A percentile compares a stretch with the other conserved stretches of the same genome.
Evolutionary conservation across 30 jellyfish, hydroid and myxozoan genomes (phyloP).

Genomic region (Rhopilema esculentum): DNA sequence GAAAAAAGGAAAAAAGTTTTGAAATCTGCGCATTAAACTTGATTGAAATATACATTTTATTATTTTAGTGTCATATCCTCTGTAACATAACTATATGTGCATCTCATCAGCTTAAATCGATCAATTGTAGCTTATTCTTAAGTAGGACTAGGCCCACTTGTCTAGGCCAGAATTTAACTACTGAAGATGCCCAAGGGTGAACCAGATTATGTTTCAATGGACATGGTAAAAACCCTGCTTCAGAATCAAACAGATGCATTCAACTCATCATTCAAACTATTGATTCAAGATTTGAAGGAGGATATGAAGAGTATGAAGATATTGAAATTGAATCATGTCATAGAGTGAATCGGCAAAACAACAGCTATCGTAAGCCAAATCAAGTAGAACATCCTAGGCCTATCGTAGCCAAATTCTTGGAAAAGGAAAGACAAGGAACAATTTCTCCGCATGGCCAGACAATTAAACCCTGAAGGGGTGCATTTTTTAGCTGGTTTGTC

Average conservation of each 20-base stretch:
- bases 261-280: neutral
- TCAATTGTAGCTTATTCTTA: neutral
- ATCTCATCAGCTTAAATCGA: neutral
- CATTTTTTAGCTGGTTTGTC: no score
- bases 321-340: slow-evolving; percentile 34
- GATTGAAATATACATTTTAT: no score
- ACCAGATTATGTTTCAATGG: neutral
- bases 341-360: neutral
- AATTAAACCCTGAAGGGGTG: no score
- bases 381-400: slow-evolving; percentile 29
- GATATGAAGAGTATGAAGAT: slow-evolving; percentile 6
- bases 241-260: slow-evolving; percentile 6
- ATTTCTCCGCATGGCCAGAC: neutral
- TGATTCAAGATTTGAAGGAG: neutral
- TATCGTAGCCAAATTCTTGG: slow-evolving; percentile 9
- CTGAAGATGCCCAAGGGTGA: neutral
- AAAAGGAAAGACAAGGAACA: slow-evolving; percentile 18
- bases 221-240: neutral
- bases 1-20: no score
- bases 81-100: no score
- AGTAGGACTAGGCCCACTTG: slow-evolving; percentile 4
- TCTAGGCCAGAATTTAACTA: neutral
- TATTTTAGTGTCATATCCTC: no score
- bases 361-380: slow-evolving; percentile 15
- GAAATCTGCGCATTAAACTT: no score